Base-by-base conservation (phyloP, 2,888 invertebrate genomes). In the Ditula angustiorana region DNA sequence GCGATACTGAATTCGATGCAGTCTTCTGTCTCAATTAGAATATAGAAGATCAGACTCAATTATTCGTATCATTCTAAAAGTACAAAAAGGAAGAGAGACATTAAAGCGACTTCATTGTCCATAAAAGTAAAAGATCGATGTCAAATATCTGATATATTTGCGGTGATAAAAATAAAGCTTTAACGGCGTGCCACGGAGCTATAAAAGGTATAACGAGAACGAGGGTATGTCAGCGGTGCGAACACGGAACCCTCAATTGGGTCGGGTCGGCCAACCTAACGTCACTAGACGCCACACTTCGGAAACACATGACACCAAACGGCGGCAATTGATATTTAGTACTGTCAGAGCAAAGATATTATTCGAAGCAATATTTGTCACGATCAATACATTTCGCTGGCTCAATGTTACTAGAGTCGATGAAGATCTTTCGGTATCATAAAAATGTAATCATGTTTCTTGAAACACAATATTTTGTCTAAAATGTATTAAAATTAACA, bases 191-290 rank as follows among this genome's bases (percentile, higher is more conserved):
- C 75, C 73, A 70, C 70, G 77, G 69, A 69, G 76, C 78, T 79
- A 80, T 87, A 86, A 87, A 87, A 76, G 74, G 72, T 67, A 69
- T 74, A 82, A 81, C 73, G 80, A 77, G 72, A 81, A 81, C 73
- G 80, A 77, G 72, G 81, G 79, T 78, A 76, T 77, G 77, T 73
- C 78, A 71, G 73, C 74, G 67, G 72, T 74, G 74, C 70, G 69
- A 75, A 80, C 82, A 80, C 77, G 80, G 77, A 75, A 76, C 75
- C 74, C 76, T 76, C 74, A 87, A 86, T 78, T 83, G 78, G 85
- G 85, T 86, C 83, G 80, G 66, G 47, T 30, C 35, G 63, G 44
- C 50, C 26, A 19, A 71, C 69, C 70, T 77, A 78, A 80, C 74
- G 77, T 74, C 74, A 73, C 72, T 72, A 35, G 30, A 24, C 26